Base-by-base conservation (phyloP, 2,797 vertebrate genomes). In the Novumbra hubbsi region DNA sequence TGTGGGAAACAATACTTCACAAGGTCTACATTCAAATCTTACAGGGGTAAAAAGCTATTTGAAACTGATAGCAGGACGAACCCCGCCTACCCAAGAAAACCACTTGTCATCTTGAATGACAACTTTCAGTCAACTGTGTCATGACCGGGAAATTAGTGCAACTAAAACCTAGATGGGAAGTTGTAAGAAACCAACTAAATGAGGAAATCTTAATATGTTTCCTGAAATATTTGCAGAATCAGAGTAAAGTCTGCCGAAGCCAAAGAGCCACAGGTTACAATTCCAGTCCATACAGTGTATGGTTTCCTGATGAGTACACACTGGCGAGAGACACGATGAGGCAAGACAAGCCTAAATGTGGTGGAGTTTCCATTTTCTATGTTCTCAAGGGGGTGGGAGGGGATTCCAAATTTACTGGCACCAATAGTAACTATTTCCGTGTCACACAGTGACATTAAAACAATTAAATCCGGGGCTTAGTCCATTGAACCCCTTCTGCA, bases 391-490 rank as follows among this genome's bases (percentile, higher is more conserved):
- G 28, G 45, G 32, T 70, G 66, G 55, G 48, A 65, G 74, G 79
- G 76, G 77, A 78, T 78, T 79, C 80, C 77, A 69, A 38, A 68
- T 80, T 87, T 85, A 85, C 83, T 73, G 80, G 78, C 77, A 83
- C 28, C 64, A 62, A 30, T 49, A 70, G 28, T 74, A 77, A 70
- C 71, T n/a, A 45, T 80, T 86, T 85, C 81, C 77, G 76, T 64
- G 8, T 27, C 52, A 11, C 52, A 67, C 50, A 52, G 70, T 71
- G 60, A 88, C 82, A 81, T 80, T 85, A 94, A 92, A 92, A 95
- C 94, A 73, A 94, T 93, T 74, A 70, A 57, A 21, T 70, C 60
- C n/a, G 28, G 19, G 68, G 76, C 57, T 78, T 34, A 19, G 68
- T 81, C 84, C 83, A 83, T 82, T 75, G 17, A 70, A 50, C 4